Conservation (phyloP, 2,113 vertebrate species). For the Plecotus auritus region DNA sequence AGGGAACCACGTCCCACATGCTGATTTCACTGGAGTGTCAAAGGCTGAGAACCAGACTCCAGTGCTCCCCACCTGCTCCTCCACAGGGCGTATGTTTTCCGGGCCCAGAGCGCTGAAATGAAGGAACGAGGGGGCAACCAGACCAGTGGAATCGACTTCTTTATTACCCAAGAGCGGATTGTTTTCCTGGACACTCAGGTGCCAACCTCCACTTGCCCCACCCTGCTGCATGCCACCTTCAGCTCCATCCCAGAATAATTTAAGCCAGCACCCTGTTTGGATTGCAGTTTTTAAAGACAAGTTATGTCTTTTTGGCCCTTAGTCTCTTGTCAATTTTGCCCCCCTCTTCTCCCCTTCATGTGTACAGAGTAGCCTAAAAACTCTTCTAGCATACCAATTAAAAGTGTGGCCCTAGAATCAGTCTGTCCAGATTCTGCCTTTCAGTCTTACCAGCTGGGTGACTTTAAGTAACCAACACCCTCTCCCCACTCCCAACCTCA, state of each 20-base stretch:
- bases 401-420: neutral
- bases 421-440: neutral
- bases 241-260: constrained; percentile 44
- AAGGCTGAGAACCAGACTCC: neutral
- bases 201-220: neutral
- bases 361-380: neutral
- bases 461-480: neutral
- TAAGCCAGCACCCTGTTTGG: neutral
- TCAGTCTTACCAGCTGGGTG: neutral
- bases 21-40: fast-evolving
- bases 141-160: constrained; percentile 94
- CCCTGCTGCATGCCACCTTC: fast-evolving
- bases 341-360: neutral
- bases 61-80: fast-evolving
- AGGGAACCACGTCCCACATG: fast-evolving
- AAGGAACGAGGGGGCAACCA: constrained; percentile 93
- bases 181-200: constrained; percentile 97
- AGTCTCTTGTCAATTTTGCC: neutral
- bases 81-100: constrained; percentile 89
- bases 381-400: neutral
- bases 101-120: constrained; percentile 92
- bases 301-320: neutral
- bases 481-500: neutral
- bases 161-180: constrained; percentile 94
- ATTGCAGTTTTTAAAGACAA: neutral